Evolutionary conservation across 2,888 invertebrate genomes (phyloP).

Genomic region (Osmoderma eremita): DNA sequence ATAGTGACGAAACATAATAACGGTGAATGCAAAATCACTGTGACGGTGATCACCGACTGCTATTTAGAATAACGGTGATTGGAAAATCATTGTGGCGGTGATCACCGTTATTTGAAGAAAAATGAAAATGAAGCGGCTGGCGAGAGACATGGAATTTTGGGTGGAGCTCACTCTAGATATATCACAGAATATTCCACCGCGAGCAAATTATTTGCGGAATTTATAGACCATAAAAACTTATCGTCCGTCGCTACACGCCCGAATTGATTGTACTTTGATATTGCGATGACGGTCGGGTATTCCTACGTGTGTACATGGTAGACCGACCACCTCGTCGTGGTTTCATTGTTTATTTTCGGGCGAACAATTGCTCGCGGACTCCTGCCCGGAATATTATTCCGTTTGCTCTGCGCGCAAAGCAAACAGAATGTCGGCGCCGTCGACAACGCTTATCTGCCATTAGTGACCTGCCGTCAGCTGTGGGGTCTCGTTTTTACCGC

Average conservation of each 20-base stretch:
- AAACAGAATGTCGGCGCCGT: background rate
- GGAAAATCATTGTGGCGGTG: no score
- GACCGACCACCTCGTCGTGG: background rate
- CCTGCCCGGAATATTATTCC: slow-evolving; percentile 1
- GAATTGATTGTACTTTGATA: slow-evolving; percentile 17
- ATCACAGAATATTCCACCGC: background rate
- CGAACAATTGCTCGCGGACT: background rate
- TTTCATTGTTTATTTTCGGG: slow-evolving; percentile 1
- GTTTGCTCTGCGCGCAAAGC: background rate
- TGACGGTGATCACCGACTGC: no score
- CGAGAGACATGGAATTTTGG: no score
- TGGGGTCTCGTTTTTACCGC: no score
- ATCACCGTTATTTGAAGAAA: no score
- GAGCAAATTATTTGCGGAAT: slow-evolving; percentile 3
- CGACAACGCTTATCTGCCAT: no score
- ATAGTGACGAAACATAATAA: no score
- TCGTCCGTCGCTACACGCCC: background rate
- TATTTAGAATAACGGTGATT: no score
- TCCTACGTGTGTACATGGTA: background rate
- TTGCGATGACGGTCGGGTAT: background rate
- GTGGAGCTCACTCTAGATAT: no score
- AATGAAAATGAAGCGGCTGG: no score
- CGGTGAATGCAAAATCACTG: no score
- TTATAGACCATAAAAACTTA: slow-evolving; percentile 18
- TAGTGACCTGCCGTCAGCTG: no score